Conservation (phyloP, 2,888 invertebrate genomes). For the Chrysotoxum bicinctum region DNA sequence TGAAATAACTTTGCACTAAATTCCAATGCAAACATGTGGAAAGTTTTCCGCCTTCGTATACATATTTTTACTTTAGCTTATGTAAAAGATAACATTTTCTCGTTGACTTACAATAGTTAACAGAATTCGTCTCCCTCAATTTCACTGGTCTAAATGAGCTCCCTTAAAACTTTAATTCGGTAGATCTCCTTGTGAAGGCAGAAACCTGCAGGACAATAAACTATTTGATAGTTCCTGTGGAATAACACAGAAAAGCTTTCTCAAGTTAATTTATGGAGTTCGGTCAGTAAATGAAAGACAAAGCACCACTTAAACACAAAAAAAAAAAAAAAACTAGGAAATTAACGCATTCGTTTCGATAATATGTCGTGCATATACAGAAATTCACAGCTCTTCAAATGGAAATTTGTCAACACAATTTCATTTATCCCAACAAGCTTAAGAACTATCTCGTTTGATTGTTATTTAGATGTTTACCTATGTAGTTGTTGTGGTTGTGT, state of each 20-base stretch:
- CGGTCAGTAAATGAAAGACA: slow-evolving; percentile 38
- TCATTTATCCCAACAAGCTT: background rate
- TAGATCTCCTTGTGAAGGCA: slow-evolving; percentile 47
- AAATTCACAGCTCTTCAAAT: slow-evolving; percentile 13
- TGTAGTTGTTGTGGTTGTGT: slow-evolving; percentile 53
- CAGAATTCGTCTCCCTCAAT: slow-evolving; percentile 12
- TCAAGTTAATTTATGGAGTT: slow-evolving; percentile 14
- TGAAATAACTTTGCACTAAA: slow-evolving; percentile 49
- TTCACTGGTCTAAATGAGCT: background rate
- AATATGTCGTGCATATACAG: background rate
- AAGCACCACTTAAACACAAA: slow-evolving; percentile 17
- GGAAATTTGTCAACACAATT: slow-evolving; percentile 6
- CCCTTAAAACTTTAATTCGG: slow-evolving; percentile 29
- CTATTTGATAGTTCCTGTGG: slow-evolving; percentile 38
- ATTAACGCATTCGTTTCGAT: slow-evolving; percentile 8
- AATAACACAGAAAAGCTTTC: slow-evolving; percentile 64
- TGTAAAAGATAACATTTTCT: slow-evolving; percentile 8
- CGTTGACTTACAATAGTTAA: slow-evolving; percentile 45
- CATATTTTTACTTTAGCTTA: slow-evolving; percentile 34
- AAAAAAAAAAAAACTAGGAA: background rate
- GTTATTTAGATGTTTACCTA: slow-evolving; percentile 41
- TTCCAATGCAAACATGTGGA: slow-evolving; percentile 60
- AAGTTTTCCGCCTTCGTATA: slow-evolving; percentile 38
- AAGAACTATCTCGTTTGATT: slow-evolving; percentile 19
- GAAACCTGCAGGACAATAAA: slow-evolving; percentile 58